phyloP scores from a whole-genome alignment of 2,113 vertebrate species.

The Syngnathoides biaculeatus region DNA sequence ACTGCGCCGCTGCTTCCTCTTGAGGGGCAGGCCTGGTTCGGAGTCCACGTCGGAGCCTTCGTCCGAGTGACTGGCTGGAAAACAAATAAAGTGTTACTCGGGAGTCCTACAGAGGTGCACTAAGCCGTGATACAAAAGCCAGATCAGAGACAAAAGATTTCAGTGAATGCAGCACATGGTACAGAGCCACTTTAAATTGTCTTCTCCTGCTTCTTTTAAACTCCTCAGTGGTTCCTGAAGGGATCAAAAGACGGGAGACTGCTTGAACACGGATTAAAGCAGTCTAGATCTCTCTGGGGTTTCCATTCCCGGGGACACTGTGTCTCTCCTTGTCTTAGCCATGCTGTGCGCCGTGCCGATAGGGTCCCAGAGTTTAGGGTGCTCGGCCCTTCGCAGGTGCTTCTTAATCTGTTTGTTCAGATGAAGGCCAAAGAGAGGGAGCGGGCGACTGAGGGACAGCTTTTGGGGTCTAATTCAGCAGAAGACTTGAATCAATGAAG shows the following conservation, averaged over 20 bases:
- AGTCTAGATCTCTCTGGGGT: conserved; percentile 58
- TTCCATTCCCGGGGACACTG: conserved; percentile 52
- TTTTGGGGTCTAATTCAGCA: conserved; percentile 71
- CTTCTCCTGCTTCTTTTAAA: conserved; percentile 53
- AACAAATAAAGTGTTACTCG: conserved; percentile 25
- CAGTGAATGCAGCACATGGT: conserved; percentile 48
- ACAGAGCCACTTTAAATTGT: conserved; percentile 55
- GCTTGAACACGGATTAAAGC: conserved; percentile 71
- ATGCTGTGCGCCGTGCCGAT: conserved; percentile 51
- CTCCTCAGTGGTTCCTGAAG: conserved; percentile 56
- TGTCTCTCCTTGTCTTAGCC: conserved; percentile 61
- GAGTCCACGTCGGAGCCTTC: conserved; percentile 98
- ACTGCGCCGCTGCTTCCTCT: conserved; percentile 95
- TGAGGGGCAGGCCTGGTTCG: conserved; percentile 92
- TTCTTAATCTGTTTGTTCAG: conserved; percentile 73
- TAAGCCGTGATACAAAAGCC: conserved; percentile 30
- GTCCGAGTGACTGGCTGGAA: conserved; percentile 87
- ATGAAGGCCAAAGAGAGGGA: conserved; percentile 54
- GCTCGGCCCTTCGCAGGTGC: conserved; percentile 65
- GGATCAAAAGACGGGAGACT: conserved; percentile 68
- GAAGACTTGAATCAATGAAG: conserved; percentile 68
- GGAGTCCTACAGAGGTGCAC: background rate
- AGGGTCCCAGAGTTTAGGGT: conserved; percentile 40
- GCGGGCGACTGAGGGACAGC: conserved; percentile 41
- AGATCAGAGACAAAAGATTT: conserved; percentile 38